These are phyloP conservation scores for Acromyrmex heyeri DNA, from an alignment of 1,140 invertebrate species.

Conservation along the genomic window DNA sequence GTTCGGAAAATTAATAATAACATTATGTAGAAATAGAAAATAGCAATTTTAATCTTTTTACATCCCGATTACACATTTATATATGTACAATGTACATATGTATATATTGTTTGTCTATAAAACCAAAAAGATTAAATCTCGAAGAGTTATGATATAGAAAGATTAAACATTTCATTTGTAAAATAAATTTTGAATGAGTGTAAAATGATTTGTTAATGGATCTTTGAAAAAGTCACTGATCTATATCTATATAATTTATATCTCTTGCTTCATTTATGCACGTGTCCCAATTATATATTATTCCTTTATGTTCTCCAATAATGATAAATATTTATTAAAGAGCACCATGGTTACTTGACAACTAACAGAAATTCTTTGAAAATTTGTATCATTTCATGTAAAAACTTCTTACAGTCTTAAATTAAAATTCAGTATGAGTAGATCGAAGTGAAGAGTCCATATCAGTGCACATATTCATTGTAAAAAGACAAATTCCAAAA, in stretches of 20 bases:
- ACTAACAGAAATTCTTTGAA: background rate
- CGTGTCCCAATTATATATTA: background rate
- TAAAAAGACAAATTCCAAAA: background rate
- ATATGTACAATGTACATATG: no score
- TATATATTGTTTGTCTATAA: no score
- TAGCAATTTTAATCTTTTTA: background rate
- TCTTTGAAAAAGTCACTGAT: background rate
- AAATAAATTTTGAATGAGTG: background rate
- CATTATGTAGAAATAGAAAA: background rate
- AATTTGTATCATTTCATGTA: background rate
- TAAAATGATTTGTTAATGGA: background rate
- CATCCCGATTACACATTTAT: background rate
- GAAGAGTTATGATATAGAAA: background rate
- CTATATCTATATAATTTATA: background rate
- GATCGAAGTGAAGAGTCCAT: background rate
- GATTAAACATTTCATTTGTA: background rate
- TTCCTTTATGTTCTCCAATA: background rate
- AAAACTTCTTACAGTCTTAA: background rate
- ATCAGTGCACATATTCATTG: no score
- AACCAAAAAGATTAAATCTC: no score
- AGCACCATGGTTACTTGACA: constrained; percentile 6
- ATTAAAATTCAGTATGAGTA: background rate
- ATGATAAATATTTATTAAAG: background rate
- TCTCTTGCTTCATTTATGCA: background rate
- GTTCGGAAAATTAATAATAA: background rate